Base-by-base conservation (phyloP, 1,140 invertebrate species). In the Macrotrachela quadricornifera region DNA sequence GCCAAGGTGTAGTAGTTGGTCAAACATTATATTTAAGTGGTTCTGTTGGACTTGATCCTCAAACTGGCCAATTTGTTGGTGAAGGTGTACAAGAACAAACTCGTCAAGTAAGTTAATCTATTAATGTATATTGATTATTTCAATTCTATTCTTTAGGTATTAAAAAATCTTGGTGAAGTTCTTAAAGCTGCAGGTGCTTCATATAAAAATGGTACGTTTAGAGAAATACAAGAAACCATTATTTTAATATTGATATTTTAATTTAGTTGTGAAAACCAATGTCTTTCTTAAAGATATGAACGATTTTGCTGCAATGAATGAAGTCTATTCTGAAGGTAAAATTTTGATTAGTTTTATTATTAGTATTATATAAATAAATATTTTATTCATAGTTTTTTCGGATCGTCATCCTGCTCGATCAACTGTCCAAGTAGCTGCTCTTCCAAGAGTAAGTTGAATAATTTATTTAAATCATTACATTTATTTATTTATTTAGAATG, bases 1-100 rank as follows among this genome's bases (percentile, higher is more conserved):
- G 83, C 60, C 83, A 86, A 74, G 85, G 82, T 13, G 79, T 88
- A 17, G 67, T 79, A 50, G 77, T 78, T 15, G 79, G 80, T 60
- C 76, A 80, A 37, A 87, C 82, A 6, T 67, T 90, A 10, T 90
- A 86, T 64, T 72, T 88, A 10, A 85, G 83, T 8, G 85, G 85
- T 41, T 78, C 82, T 51, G 68, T 91, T 37, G 85, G 85, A 1
- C 57, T 87, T 57, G 76, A 83, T 61, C 74, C 76, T 38, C 66
- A 77, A 21, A 78, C 78, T 0, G 63, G 64, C 50, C 64, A 68
- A 59, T 61, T 88, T 55, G 82, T 85, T 2, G 64, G 72, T n/a
- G 83, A 82, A 38, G 82, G 80, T 37, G 77, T 79, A 12, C 75
- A 69, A 17, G 74, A 69, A 17, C 78, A 91, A 68, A 71, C 82